Base-by-base conservation (phyloP, 2,888 invertebrate species). In the Neelides folsomi region DNA sequence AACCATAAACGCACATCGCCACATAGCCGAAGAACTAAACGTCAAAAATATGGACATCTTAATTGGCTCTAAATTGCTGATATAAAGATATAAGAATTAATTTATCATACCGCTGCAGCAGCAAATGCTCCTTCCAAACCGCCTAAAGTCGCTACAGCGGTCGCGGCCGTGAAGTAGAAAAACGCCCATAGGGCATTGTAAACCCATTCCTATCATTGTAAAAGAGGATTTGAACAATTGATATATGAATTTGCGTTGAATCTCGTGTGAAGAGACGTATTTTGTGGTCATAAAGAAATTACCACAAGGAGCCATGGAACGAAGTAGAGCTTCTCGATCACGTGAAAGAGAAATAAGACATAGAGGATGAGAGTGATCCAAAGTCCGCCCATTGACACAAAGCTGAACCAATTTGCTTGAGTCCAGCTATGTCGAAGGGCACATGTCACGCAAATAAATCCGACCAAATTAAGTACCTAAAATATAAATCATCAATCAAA, bases 231-330 rank as follows among this genome's bases (percentile, higher is more conserved):
- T 34, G 13, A 12, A 44, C 15, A n/a, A 34, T 20, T 34, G 35
- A 49, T n/a, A 27, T 41, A 35, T 36, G 36, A 43, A 39, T 36
- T 37, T 19, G 20, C 39, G 42, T 5, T 44, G 39, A 38, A 27
- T 5, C 27, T 27, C 27, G 27, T 7, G 27, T 27, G 27, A 27
- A 27, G 7, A 27, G 27, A 27, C 27, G 27, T 27, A 27, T 27
- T 39, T 39, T 15, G 15, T 39, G 15, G 12, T 43, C 13, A 18
- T 9, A 35, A 16, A 19, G 36, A 42, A 67, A 74, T 72, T 69
- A 79, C 89, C 58, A 85, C 77, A 71, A 81, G 82, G 54, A 89
- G 72, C 89, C 90, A 90, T 2, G 89, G 89, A 65, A 90, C 81
- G 71, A 79, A 81, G 69, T 81, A 82, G 68, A 84, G 79, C 70